Evolutionary conservation across 35 echinoderm and acorn worm genomes (phyloP).

Genomic region (Lytechinus pictus): DNA sequence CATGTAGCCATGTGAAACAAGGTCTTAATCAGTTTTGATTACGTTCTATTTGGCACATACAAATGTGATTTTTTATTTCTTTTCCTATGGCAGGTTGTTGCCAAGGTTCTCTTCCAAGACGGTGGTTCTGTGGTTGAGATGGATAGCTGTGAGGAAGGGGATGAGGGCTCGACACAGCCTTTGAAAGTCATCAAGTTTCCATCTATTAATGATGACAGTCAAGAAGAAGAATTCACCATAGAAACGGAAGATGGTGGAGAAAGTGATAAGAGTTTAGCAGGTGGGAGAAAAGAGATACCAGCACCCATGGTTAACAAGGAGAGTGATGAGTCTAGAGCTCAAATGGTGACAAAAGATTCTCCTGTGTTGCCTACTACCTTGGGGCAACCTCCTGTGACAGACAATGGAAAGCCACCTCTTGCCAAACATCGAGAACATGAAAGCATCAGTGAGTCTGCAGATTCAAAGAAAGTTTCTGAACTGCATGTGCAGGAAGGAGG

Average conservation of each 20-base stretch:
- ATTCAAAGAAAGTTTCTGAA: background rate
- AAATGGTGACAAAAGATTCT: background rate
- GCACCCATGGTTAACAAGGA: background rate
- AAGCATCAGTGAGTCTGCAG: background rate
- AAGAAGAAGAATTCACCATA: conserved; percentile 42
- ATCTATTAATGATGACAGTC: conserved; percentile 31
- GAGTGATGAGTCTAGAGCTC: background rate
- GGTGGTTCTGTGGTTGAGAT: background rate
- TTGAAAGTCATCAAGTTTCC: conserved; percentile 9
- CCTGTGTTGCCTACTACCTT: background rate
- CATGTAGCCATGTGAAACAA: no score
- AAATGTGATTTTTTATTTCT: background rate
- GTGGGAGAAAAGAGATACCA: conserved; percentile 11
- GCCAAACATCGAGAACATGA: background rate
- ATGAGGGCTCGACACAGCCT: background rate
- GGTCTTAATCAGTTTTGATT: no score
- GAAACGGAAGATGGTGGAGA: conserved; percentile 39
- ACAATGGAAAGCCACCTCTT: background rate
- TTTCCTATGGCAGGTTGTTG: conserved; percentile 5
- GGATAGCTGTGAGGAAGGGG: conserved; percentile 9
- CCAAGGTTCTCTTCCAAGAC: conserved; percentile 39
- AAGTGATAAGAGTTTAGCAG: background rate
- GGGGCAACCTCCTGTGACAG: background rate
- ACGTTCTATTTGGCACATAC: background rate
- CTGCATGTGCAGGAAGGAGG: background rate